phyloP scores from a whole-genome alignment of 2,113 vertebrate genomes.

The Speoplatyrhinus poulsoni region DNA sequence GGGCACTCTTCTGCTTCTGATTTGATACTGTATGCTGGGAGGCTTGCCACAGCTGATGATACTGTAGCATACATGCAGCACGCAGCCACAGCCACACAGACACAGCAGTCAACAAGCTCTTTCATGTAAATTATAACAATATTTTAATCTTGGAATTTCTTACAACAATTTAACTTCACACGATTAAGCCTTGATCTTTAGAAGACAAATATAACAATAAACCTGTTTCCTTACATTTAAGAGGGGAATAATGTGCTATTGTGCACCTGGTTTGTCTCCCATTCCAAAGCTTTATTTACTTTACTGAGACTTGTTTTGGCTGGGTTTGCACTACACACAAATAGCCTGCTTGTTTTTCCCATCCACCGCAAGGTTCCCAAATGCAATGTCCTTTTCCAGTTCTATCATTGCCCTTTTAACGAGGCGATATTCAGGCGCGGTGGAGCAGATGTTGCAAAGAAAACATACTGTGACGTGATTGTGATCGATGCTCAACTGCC shows the following conservation, averaged over 20 bases:
- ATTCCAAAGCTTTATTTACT: conserved; percentile 9
- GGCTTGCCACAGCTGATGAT: too few species aligned
- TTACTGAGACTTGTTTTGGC: neutral
- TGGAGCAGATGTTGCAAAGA: conserved; percentile 72
- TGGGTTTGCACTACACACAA: neutral
- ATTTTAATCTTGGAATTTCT: too few species aligned
- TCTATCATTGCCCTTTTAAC: conserved; percentile 62
- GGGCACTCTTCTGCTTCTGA: too few species aligned
- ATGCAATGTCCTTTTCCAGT: conserved; percentile 41
- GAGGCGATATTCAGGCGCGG: conserved; percentile 63
- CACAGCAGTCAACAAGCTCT: too few species aligned
- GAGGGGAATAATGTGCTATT: conserved; percentile 4
- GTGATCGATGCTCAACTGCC: conserved; percentile 67
- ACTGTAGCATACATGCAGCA: too few species aligned
- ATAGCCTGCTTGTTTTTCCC: conserved; percentile 20
- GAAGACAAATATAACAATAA: conserved; percentile 3
- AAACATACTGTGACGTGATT: conserved; percentile 64
- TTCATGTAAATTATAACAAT: too few species aligned
- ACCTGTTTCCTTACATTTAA: conserved; percentile 9
- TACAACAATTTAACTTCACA: conserved; percentile 1
- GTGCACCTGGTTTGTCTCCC: neutral
- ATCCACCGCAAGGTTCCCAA: conserved; percentile 20
- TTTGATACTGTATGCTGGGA: too few species aligned
- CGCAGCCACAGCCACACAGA: too few species aligned
- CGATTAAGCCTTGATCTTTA: conserved; percentile 7